Base-by-base conservation (phyloP, 2,113 vertebrate species). In the Caranx ignobilis region DNA sequence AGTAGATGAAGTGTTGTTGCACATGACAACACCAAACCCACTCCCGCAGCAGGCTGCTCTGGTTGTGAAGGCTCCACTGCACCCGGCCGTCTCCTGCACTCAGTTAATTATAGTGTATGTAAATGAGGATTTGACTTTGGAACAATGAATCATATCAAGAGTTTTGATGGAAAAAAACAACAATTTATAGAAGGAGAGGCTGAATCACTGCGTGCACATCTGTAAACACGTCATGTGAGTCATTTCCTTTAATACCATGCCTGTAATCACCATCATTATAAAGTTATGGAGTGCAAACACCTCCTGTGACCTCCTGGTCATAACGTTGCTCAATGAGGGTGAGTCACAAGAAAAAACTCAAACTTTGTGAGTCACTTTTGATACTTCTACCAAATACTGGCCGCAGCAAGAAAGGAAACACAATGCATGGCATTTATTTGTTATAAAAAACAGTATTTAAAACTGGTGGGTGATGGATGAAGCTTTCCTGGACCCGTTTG, bases 141-240 rank as follows among this genome's bases (percentile, higher is more conserved):
- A 77, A 75, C 71, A 82, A 76, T 83, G 66, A 81, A 50, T 83
- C 81, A 87, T 37, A 37, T 60, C 31, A 7, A 7, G 67, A 65
- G 65, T 56, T 21, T 47, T 41, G 13, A 48, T 63, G 31, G 61
- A 79, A 18, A 66, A 75, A 67, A 82, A 78, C 19, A 66, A 11
- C 64, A 56, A 50, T 61, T 75, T 79, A n/a, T 75, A 61, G 35
- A 67, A 11, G 63, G 64, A 82, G 69, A 76, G 41, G 55, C 1
- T 81, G 80, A 81, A 70, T 82, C 79, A 87, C 43, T 7, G 12
- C 62, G 15, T 63, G 43, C 34, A 5, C 48, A 72, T 52, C 66
- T 67, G 48, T 80, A 77, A 85, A 85, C 80, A 78, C 34, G 75
- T 65, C 77, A 89, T 69, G 43, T 87, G 87, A 91, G 76, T 89